Percentiles rank a stretch among this genome's conserved stretches.
phyloP scores from a whole-genome alignment of 2,888 invertebrate species.

The Coenonympha glycerion region DNA sequence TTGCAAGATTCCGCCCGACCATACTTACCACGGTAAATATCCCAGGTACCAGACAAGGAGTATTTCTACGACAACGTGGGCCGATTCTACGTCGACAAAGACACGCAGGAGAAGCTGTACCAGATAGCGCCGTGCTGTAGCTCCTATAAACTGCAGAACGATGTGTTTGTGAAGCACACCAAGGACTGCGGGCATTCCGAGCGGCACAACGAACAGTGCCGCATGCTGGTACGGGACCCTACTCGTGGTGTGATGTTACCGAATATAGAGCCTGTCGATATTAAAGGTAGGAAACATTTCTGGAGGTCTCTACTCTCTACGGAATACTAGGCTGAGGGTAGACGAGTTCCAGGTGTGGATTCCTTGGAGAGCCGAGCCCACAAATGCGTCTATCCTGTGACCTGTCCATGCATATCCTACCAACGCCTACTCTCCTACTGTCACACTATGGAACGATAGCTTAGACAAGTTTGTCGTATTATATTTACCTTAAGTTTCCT shows the following conservation, averaged over 20 bases:
- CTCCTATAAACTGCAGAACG: conserved; percentile 40
- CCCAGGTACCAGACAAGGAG: conserved; percentile 34
- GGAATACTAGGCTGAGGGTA: no score
- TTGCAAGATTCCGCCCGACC: no score
- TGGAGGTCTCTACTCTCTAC: no score
- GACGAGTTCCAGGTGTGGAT: no score
- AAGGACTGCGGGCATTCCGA: conserved; percentile 50
- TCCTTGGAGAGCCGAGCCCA: no score
- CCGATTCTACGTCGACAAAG: conserved; percentile 35
- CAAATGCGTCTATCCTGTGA: no score
- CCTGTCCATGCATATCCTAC: no score
- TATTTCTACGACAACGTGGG: conserved; percentile 50
- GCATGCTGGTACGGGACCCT: conserved; percentile 35
- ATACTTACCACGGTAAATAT: no score
- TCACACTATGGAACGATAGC: no score
- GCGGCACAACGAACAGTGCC: conserved; percentile 34
- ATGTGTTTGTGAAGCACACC: conserved; percentile 36
- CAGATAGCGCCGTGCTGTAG: conserved; percentile 50
- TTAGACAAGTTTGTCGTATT: no score
- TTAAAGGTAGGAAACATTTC: conserved; percentile 33
- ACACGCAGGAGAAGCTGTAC: conserved; percentile 40
- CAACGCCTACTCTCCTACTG: no score
- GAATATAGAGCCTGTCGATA: conserved; percentile 34
- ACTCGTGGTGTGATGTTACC: conserved; percentile 40
- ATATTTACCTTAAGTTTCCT: no score